phyloP scores from a whole-genome alignment of 2,113 vertebrate species.

The Saguinus midas region DNA sequence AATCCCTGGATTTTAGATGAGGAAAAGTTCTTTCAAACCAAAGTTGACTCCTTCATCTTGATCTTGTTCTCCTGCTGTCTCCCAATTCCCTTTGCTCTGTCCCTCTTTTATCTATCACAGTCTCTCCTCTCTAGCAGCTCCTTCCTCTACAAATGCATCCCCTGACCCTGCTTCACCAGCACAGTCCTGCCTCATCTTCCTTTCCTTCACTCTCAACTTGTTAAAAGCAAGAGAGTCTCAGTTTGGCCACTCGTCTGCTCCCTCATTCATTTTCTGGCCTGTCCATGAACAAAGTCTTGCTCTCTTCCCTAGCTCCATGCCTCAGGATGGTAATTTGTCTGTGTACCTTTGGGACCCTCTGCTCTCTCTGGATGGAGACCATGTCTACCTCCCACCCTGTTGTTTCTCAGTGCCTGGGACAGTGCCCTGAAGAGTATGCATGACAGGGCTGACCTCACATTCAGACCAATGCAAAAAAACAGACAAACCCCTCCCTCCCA shows the following conservation, averaged over 20 bases:
- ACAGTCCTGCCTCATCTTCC: background rate
- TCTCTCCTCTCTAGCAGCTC: background rate
- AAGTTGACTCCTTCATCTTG: background rate
- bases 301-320: background rate
- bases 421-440: background rate
- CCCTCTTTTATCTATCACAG: background rate
- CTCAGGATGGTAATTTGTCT: background rate
- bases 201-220: background rate
- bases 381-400: background rate
- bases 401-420: background rate
- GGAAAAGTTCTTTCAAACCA: background rate
- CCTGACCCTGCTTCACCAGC: background rate
- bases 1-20: background rate
- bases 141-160: background rate
- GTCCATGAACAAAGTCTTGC: background rate
- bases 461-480: slow-evolving; percentile 4
- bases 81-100: background rate
- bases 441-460: background rate
- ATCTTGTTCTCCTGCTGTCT: background rate
- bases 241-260: background rate
- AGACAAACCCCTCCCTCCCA: background rate
- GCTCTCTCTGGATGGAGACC: background rate
- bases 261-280: background rate
- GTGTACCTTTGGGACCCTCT: background rate
- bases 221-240: background rate